Evolutionary conservation across 64 coral and sea anemone species (phyloP), one percentile per base, ranked within the genome.

Genomic region (Astreopora myriophthalma): DNA sequence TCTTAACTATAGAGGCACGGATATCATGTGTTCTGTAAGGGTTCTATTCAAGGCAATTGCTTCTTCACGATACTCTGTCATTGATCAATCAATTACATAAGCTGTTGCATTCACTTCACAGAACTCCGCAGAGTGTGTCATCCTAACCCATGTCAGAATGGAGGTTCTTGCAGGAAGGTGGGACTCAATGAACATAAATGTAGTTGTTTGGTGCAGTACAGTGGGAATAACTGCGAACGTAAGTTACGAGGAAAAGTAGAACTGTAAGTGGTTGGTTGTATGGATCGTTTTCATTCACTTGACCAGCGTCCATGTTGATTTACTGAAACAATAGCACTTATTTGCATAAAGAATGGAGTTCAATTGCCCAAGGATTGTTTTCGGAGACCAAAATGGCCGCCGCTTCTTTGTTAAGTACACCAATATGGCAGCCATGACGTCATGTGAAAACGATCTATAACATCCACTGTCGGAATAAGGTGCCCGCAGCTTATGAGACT

Each of bases 141-240:
- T 69, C 93, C 93, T 0, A 94, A 90, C 55, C 93, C 93, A 13
- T 94, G 93, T 52, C 86, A 81, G 39, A 94, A 94, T 69, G 87
- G 93, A 9, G 93, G 93, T 1, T 84, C 38, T 34, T 94, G 93
- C 67, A 76, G 57, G 5, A 58, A 85, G 58, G 32, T 64, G 4
- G 74, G 77, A 52, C 6, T 19, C 8, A 24, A 91, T 49, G 19
- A 35, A 17, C 48, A 23, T 42, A 78, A 91, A 61, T 91, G 89
- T 20, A 66, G 48, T 2, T 91, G 89, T 32, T 5, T 31, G 19
- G 17, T 23, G 46, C 78, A 78, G 37, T 91, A 33, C 20, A 31
- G 32, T 72, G 89, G 89, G 24, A 78, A 30, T 49, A 49, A 84
- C 66, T 91, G 89, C 36, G 89, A 91, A 60, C 76, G 89, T 91